Base-by-base conservation (phyloP, 1,140 invertebrate species). In the Drosophila santomea region DNA sequence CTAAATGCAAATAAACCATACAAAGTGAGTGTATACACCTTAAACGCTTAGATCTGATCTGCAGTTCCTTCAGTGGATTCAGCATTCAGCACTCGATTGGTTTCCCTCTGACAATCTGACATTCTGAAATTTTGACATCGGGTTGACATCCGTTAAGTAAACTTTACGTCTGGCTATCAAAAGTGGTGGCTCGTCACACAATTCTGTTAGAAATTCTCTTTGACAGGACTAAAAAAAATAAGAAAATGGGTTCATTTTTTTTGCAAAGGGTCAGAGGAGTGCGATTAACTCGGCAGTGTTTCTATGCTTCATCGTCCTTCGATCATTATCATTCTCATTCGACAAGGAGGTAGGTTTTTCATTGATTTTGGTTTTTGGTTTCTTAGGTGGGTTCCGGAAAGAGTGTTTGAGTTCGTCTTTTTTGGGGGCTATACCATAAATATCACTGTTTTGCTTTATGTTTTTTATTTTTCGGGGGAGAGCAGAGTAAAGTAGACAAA, bases 311-410 rank as follows among this genome's bases (percentile, higher is more conserved):
- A 35, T 63, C 52, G 47, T 56, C 32, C 17, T 55, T 60, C 57
- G 36, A 59, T 59, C 25, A 38, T 39, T 38, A 23, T 39, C 35
- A 12, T 5, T 73, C 74, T 55, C 68, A 64, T 73, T 73, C 23
- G 78, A 74, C 64, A 80, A 88, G 84, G 84, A 89, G 84, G 84
- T 89, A 89, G 84, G 84, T 90, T 78, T 74, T 73, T 86, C 52
- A 77, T 80, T 71, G 64, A 57, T 72, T 58, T 78, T 68, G 60
- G 41, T 76, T 79, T 81, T 69, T 90, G 84, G 84, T 84, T 80
- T 84, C 59, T 63, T 89, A 90, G 84, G 84, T 89, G 84, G 84
- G 84, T 90, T 61, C 80, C 78, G 74, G 74, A 76, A 88, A 89
- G 78, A 74, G 77, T 82, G 38, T 75, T 60, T 52, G 55, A 47